These are phyloP conservation scores for Nothocercus nigrocapillus DNA, from an alignment of 2,113 vertebrate species.

Conservation along the genomic window DNA sequence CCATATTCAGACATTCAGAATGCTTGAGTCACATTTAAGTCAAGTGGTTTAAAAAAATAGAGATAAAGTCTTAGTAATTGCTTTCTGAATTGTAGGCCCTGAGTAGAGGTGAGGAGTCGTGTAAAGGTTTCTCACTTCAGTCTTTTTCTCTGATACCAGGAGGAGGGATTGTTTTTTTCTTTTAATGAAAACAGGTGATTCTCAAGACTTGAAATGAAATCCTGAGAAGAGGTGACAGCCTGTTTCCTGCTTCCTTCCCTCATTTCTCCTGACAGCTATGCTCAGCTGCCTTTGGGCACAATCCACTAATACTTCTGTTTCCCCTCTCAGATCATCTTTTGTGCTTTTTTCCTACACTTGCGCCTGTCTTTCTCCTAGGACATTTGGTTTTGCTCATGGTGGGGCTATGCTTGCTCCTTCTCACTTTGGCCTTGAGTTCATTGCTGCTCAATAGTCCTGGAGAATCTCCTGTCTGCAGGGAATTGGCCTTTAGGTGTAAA, in stretches of 20 bases:
- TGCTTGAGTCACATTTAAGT: not conserved
- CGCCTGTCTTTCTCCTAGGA: rapidly evolving
- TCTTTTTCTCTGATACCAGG: slow-evolving; percentile 21
- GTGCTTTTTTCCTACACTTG: not conserved
- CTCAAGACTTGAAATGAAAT: slow-evolving; percentile 17
- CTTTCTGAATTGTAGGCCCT: not conserved
- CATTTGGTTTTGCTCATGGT: rapidly evolving
- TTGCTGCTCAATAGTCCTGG: not conserved
- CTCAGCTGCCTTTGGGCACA: not conserved
- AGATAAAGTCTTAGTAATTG: not conserved
- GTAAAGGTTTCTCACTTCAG: slow-evolving; percentile 25
- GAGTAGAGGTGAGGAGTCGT: not conserved
- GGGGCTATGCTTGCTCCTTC: not conserved
- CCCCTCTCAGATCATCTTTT: not conserved
- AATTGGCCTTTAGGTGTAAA: not conserved
- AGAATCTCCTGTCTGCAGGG: not conserved
- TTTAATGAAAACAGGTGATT: slow-evolving; percentile 41
- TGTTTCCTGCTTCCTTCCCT: slow-evolving; percentile 18
- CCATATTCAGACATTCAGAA: not conserved
- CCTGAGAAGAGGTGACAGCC: not conserved
- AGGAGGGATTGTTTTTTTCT: slow-evolving; percentile 14
- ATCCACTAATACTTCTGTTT: not conserved
- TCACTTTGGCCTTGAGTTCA: not conserved
- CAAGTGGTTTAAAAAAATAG: slow-evolving; percentile 38
- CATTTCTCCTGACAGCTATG: not conserved